Evolutionary conservation across 2,797 vertebrate species (phyloP), one percentile per base, ranked within the genome.

Genomic region (Bovichtus diacanthus): DNA sequence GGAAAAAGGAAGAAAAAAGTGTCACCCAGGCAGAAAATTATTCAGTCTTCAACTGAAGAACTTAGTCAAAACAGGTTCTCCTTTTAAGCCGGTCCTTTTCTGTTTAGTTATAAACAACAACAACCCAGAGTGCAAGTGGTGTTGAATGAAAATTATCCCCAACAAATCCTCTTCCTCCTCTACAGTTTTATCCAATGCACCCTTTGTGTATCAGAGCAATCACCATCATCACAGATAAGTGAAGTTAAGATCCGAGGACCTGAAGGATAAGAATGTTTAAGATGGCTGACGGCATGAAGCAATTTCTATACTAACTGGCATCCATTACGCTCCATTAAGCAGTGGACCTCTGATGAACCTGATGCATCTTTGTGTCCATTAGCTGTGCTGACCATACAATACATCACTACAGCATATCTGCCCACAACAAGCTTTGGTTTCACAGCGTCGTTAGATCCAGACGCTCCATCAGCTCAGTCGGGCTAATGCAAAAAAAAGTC

Each of bases 291-390:
- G 77, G 71, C 76, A 77, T 69, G 70, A 74, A 81, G 63, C 47
- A 55, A 56, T 81, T 87, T 74, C 83, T 74, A 80, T 68, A 81
- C 76, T 66, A 78, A 81, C 78, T 77, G 65, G 34, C 49, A 55
- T 90, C 90, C 90, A 93, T 93, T 93, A 93, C 29, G n/a, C 62
- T 86, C 90, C 91, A 93, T 93, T 94, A 92, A 41, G 72, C 70
- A 74, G 11, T 43, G 66, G 66, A 84, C 58, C 74, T 60, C 38
- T 68, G 65, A 88, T 80, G 79, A 86, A 84, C 67, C 19, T 64
- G 61, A 36, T 72, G 69, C 59, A 76, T 87, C 69, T 84, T 29
- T 80, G 74, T 36, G 60, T 56, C 87, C 81, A 91, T 92, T 92
- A 90, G 86, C 51, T 74, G 44, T 70, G 78, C 90, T 90, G 90